These are phyloP conservation scores for Caenorhabditis macrosperma DNA, from an alignment of 2,888 invertebrate species.

Conservation along the genomic window DNA sequence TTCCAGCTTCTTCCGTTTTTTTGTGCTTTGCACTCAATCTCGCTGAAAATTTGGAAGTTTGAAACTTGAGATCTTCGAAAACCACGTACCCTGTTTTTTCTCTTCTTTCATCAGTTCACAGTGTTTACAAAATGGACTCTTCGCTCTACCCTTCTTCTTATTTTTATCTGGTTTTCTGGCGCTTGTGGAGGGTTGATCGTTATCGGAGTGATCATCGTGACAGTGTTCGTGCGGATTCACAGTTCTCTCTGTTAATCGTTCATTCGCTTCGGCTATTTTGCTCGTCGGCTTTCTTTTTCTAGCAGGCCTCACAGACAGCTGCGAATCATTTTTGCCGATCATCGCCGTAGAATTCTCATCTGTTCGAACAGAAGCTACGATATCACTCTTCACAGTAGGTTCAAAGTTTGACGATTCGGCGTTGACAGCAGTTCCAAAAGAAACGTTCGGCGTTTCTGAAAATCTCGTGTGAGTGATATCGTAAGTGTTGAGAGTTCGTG, in stretches of 20 bases:
- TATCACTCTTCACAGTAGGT: too few relatives aligned
- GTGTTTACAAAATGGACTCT: constrained; percentile 30
- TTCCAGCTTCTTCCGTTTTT: neutral
- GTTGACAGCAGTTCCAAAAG: too few relatives aligned
- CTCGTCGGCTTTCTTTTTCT: constrained; percentile 7
- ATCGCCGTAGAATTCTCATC: too few relatives aligned
- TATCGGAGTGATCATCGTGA: neutral
- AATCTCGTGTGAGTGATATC: too few relatives aligned
- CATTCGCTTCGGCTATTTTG: neutral
- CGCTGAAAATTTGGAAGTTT: neutral
- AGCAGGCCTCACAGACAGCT: constrained; percentile 7
- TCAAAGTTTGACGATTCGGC: too few relatives aligned
- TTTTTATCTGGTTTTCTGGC: neutral
- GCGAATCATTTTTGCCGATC: too few relatives aligned
- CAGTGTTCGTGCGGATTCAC: neutral
- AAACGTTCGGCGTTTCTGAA: too few relatives aligned
- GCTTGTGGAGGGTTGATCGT: neutral
- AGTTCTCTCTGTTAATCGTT: neutral
- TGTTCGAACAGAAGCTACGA: too few relatives aligned
- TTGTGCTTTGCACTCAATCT: neutral
- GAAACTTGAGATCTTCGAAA: neutral
- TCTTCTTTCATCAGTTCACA: constrained; percentile 27
- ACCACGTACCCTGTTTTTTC: constrained; percentile 1
- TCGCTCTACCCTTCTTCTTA: neutral
- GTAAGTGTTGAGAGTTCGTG: too few relatives aligned